These are phyloP conservation scores for Nyctibius grandis DNA, from an alignment of 2,797 vertebrate species.

Conservation along the genomic window DNA sequence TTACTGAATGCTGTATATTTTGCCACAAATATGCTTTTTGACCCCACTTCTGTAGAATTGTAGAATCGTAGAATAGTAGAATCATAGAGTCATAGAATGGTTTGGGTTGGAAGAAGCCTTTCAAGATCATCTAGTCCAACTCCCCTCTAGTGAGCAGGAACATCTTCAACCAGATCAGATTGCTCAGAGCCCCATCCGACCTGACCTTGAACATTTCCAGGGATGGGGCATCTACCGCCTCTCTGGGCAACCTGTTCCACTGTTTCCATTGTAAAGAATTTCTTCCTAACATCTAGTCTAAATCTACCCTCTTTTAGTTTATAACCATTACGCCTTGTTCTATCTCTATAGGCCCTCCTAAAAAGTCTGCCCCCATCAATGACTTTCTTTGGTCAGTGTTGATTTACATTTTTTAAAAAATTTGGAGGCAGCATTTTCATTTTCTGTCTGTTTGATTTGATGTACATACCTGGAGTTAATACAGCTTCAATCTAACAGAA, in stretches of 20 bases:
- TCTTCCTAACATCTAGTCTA: not conserved
- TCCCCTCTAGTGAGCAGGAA: no score
- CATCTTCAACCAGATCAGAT: no score
- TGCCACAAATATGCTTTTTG: fast-evolving
- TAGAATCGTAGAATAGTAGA: not conserved
- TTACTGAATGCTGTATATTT: not conserved
- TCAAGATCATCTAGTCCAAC: no score
- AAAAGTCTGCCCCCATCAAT: not conserved
- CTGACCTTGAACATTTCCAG: not conserved
- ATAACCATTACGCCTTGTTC: not conserved
- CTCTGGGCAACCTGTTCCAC: not conserved
- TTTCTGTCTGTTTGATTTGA: not conserved
- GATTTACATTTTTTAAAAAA: not conserved
- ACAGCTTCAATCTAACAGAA: not conserved
- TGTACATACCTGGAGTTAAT: not conserved
- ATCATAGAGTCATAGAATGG: no score
- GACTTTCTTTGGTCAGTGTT: not conserved
- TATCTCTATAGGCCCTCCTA: not conserved
- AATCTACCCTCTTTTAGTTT: not conserved
- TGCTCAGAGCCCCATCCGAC: not conserved
- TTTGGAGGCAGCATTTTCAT: not conserved
- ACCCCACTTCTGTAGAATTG: not conserved
- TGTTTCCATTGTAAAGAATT: not conserved
- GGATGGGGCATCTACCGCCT: no score
- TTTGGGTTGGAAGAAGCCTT: no score